Evolutionary conservation across 2,113 vertebrate species (phyloP), one percentile per base, ranked within the genome.

Genomic region (Petroica traversi): DNA sequence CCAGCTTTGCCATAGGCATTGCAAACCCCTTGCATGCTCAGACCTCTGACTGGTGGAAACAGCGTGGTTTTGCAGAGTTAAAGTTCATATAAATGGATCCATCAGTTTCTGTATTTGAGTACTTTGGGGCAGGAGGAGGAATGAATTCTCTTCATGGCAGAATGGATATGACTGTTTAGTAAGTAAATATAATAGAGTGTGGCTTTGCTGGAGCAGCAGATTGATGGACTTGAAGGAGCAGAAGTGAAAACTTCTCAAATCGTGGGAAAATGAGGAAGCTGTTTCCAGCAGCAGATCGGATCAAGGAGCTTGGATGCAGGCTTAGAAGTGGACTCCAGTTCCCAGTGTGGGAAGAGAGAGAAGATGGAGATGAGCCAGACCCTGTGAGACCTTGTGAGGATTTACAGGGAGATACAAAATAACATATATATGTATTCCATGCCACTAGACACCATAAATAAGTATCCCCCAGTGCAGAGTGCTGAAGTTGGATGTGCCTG

Each of bases 131-230:
- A 41, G 33, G 55, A 93, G 66, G 31, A 80, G 48, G 64, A 62
- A 81, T 67, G 43, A 38, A n/a, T 82, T 58, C 34, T 17, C 29
- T 71, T 74, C 57, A 11, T 58, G 64, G 73, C 64, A 81, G 68
- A 85, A 45, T 24, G 55, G 76, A 14, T 40, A 49, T 19, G 55
- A 69, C 57, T 79, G 23, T 92, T 95, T 80, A 77, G 68, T 14
- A 58, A 55, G 45, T 63, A 71, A 85, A 72, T 81, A 63, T 3
- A 61, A n/a, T 8, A 49, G 29, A 49, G 29, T 13, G 19, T 81
- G 66, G 76, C 85, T 89, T 81, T 81, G 57, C 36, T 81, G 18
- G 87, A 67, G 69, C 52, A 66, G 66, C 48, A 55, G 77, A 51
- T n/a, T 85, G 81, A 87, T 67, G 84, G 52, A 59, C 40, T 19